Evolutionary conservation across 2,888 invertebrate genomes (phyloP).

Genomic region (Leucophora obtusa): DNA sequence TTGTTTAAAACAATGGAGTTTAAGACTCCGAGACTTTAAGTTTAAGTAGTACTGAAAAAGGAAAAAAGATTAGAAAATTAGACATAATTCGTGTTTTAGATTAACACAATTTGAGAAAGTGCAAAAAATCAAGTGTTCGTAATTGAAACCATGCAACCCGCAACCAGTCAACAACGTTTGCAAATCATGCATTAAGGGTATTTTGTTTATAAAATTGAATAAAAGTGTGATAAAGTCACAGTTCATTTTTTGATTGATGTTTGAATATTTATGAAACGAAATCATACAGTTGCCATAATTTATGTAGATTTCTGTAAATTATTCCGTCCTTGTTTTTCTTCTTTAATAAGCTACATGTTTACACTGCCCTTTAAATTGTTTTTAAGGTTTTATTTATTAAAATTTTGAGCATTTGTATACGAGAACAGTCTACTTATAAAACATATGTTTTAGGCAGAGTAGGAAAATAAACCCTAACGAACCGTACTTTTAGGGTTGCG

Average conservation of each 20-base stretch:
- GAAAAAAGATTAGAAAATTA: constrained; percentile 45
- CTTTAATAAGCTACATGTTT: no score
- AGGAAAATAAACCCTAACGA: no score
- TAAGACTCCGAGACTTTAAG: background rate
- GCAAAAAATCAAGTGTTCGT: constrained; percentile 53
- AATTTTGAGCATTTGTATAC: no score
- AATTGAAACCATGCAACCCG: constrained; percentile 36
- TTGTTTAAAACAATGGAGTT: background rate
- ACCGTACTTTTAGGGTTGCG: no score
- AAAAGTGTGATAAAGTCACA: constrained; percentile 5
- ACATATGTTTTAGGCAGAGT: no score
- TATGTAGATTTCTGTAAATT: no score
- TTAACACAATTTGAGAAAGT: constrained; percentile 52
- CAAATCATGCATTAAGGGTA: constrained; percentile 4
- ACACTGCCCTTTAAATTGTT: no score
- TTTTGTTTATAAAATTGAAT: background rate
- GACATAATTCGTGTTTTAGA: constrained; percentile 50
- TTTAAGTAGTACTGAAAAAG: constrained; percentile 6
- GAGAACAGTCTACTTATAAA: no score
- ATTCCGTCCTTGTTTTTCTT: no score
- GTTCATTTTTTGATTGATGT: background rate
- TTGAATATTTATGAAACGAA: no score
- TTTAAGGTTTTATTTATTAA: no score
- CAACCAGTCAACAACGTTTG: constrained; percentile 12
- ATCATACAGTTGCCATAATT: no score